Conservation (phyloP, 2,113 vertebrate genomes). For the Peucedramus taeniatus region DNA sequence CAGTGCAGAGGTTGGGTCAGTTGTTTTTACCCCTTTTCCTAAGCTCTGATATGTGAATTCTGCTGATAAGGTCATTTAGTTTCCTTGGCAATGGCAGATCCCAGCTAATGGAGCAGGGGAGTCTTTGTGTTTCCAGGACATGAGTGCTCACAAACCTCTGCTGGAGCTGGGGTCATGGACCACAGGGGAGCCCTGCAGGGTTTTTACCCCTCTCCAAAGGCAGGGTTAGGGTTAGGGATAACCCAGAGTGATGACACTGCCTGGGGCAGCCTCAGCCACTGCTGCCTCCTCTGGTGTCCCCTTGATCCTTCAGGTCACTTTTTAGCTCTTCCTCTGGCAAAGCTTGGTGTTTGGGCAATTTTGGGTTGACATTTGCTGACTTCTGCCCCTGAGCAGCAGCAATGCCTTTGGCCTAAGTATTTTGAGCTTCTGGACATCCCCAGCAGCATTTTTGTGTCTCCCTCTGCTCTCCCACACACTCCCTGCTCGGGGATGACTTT, state of each 20-base stretch:
- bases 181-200: accelerated
- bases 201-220: neutral
- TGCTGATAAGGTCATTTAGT: neutral
- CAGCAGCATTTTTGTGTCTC: neutral
- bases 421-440: neutral
- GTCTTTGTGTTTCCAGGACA: neutral
- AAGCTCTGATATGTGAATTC: neutral
- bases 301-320: neutral
- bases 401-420: neutral
- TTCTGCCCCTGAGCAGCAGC: neutral
- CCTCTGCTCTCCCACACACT: neutral
- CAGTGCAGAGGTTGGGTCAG: neutral
- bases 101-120: neutral
- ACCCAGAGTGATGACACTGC: neutral
- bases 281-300: accelerated
- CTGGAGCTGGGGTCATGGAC: neutral
- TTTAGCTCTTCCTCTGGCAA: neutral
- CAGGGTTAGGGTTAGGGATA: neutral
- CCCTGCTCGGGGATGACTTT: neutral
- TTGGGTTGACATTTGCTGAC: neutral
- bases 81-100: constrained; percentile 11
- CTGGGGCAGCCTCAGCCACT: neutral
- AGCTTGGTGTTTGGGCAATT: neutral
- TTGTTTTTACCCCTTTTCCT: neutral
- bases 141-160: neutral